Evolutionary conservation across 2,113 vertebrate genomes (phyloP).

Genomic region (Calidris pygmaea): DNA sequence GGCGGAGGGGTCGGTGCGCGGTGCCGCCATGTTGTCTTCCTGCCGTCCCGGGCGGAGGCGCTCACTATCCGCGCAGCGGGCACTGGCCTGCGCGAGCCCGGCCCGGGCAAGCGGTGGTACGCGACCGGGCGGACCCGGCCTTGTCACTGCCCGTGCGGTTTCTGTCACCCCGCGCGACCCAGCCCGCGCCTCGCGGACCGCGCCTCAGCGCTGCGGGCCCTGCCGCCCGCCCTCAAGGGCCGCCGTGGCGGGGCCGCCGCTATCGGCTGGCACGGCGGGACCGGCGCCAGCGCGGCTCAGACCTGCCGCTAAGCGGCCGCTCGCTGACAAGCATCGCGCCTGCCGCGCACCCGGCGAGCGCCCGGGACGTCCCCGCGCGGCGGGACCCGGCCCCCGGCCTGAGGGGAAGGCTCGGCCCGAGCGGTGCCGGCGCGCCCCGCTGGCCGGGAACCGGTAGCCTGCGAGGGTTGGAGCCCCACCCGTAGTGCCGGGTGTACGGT

Average conservation of each 20-base stretch:
- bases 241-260: too few species aligned
- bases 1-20: accelerated
- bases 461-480: too few species aligned
- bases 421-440: too few species aligned
- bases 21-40: not conserved
- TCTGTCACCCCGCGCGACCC: accelerated
- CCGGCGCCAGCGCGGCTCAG: not conserved
- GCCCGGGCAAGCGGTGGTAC: not conserved
- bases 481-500: accelerated
- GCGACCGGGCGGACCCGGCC: too few species aligned
- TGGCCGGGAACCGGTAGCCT: not conserved
- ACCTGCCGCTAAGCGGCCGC: not conserved
- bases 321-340: not conserved
- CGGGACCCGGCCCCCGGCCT: too few species aligned
- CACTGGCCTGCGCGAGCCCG: not conserved
- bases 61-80: accelerated
- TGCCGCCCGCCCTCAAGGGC: not conserved
- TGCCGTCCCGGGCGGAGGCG: too few species aligned
- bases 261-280: too few species aligned
- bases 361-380: not conserved
- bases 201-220: too few species aligned
- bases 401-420: not conserved
- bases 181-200: not conserved
- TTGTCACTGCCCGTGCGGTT: not conserved
- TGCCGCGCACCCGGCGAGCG: not conserved